Evolutionary conservation across 2,113 vertebrate species (phyloP), one percentile per base, ranked within the genome.

Genomic region (Stigmatopora nigra): DNA sequence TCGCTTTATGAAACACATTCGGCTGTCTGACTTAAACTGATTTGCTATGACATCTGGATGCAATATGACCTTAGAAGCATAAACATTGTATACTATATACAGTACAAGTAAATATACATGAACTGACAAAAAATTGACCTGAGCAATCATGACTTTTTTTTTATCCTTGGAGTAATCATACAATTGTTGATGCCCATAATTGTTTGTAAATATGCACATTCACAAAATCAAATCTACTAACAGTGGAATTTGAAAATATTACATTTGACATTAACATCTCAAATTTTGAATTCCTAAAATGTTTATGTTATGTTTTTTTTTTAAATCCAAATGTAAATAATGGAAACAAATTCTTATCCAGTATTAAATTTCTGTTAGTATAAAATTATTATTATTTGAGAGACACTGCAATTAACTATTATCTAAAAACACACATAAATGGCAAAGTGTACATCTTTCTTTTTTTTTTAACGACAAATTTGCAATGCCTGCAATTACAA

Each of bases 11-110:
- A 86, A 89, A 91, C 87, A 89, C 89, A 70, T 88, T 86, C 64
- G 84, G 79, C 82, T 73, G 76, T 82, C 83, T 86, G 85, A 86
- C 83, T 87, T 81, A 76, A 88, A 89, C 86, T 90, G 89, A 91
- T 91, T 88, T 79, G 81, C 75, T 67, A 68, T 79, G 86, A 90
- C 91, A 92, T 92, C 87, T 92, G 91, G 87, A 89, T 63, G 89
- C 83, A 90, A 91, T 86, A 77, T 78, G 87, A 91, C 88, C 84
- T 75, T 72, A 77, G 76, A 76, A 85, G 90, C 76, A 79, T 53
- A 53, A 22, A 53, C 2, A 22, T 1, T 41, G 38, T 41, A 41
- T 41, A 41, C 38, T 10, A 10, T 41, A 41, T 41, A 41, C 38
- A 41, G 38, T 41, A 22, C 81, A 77, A 68, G 77, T 82, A 76